Percentiles rank a stretch among this genome's conserved stretches.
Evolutionary conservation across 53 echinoderm and acorn worm species (phyloP).

Genomic region (Actinopyga echinites): DNA sequence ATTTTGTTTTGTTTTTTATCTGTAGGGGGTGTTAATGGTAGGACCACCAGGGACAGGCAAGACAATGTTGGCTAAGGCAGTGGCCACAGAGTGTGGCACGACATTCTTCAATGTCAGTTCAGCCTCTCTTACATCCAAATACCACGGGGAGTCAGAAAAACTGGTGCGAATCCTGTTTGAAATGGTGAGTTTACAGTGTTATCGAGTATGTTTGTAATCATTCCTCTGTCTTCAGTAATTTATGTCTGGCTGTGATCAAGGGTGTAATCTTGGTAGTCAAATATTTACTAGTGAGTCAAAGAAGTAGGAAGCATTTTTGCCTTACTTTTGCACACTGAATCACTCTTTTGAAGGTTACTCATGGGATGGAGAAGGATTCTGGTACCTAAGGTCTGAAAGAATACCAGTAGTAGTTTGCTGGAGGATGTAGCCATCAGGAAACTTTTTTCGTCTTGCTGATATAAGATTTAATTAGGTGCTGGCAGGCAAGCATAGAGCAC

Average conservation of each 20-base stretch:
- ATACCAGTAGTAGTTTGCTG: too few relatives aligned
- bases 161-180: conserved; percentile 93
- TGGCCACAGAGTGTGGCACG: conserved; percentile 97
- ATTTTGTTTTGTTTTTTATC: too few relatives aligned
- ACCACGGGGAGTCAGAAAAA: conserved; percentile 98
- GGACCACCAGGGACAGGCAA: conserved; percentile 98
- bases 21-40: conserved; percentile 95
- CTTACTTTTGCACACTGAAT: neutral
- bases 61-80: conserved; percentile 98
- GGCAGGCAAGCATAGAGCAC: too few relatives aligned
- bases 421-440: too few relatives aligned
- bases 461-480: too few relatives aligned
- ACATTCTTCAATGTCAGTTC: conserved; percentile 99
- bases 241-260: neutral
- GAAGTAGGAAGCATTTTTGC: neutral
- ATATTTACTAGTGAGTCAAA: neutral
- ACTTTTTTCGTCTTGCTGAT: too few relatives aligned
- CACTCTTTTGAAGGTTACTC: too few relatives aligned
- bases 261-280: neutral
- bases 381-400: too few relatives aligned
- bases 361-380: too few relatives aligned
- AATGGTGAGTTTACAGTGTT: conserved; percentile 69
- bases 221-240: neutral
- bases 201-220: neutral
- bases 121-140: conserved; percentile 93